These are phyloP conservation scores for Muraenolepis orangiensis DNA, from an alignment of 2,797 vertebrate species.

Conservation along the genomic window DNA sequence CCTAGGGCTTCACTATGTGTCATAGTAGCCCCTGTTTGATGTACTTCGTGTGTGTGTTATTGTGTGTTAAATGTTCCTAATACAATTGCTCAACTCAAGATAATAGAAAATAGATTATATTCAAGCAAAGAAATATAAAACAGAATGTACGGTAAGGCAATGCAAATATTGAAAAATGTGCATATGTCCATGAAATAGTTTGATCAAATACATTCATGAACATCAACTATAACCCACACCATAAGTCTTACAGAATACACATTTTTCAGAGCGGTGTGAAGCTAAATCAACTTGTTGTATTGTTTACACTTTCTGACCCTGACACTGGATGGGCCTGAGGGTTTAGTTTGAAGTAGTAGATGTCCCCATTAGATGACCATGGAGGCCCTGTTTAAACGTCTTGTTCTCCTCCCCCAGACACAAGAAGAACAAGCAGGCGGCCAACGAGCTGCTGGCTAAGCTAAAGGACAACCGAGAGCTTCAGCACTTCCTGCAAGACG, in stretches of 20 bases:
- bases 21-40: too few species aligned
- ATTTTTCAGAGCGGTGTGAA: too few species aligned
- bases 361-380: background rate
- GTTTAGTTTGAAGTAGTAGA: background rate
- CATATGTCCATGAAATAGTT: too few species aligned
- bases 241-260: too few species aligned
- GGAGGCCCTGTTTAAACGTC: background rate
- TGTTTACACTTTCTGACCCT: background rate
- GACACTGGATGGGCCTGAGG: background rate
- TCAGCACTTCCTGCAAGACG: slow-evolving; percentile 91
- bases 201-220: background rate
- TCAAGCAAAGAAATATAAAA: too few species aligned
- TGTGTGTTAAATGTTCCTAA: too few species aligned
- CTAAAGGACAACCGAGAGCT: slow-evolving; percentile 91
- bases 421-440: slow-evolving; percentile 80
- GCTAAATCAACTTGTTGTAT: background rate
- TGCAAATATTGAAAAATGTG: background rate
- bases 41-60: too few species aligned
- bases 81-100: background rate
- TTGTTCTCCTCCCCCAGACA: slow-evolving; percentile 70
- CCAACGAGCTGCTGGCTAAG: slow-evolving; percentile 81
- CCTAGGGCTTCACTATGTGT: too few species aligned
- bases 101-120: background rate
- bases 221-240: too few species aligned
- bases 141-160: background rate